Evolutionary conservation across 2,797 vertebrate species (phyloP).

Genomic region (Manis javanica): DNA sequence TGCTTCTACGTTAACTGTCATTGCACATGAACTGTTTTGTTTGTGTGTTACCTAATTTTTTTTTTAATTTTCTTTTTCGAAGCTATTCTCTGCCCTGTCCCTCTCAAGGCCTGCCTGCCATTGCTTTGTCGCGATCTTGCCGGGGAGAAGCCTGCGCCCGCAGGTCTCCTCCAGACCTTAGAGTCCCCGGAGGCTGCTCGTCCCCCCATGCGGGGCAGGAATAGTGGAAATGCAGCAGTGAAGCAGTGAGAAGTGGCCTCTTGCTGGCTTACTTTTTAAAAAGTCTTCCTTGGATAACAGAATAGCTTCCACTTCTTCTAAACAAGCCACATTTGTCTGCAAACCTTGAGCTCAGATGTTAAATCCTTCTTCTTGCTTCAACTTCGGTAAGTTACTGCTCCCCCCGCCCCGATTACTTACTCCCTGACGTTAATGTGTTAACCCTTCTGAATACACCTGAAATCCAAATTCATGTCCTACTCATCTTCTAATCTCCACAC

Average conservation of each 20-base stretch:
- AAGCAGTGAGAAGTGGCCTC: neutral
- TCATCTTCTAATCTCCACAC: neutral
- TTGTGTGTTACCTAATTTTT: neutral
- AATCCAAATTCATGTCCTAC: neutral
- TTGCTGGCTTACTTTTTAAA: neutral
- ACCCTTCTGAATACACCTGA: neutral
- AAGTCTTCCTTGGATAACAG: neutral
- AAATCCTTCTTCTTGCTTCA: neutral
- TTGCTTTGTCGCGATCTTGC: neutral
- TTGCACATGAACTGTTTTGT: neutral
- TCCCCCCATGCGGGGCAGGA: neutral
- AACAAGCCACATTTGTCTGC: neutral
- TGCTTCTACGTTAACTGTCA: neutral
- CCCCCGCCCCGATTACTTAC: neutral
- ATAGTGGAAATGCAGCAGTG: neutral
- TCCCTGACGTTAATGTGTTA: neutral
- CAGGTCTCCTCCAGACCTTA: neutral
- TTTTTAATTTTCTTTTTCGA: neutral
- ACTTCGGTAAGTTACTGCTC: neutral
- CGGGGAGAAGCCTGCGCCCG: neutral
- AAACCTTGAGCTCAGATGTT: neutral
- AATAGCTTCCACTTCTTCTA: neutral
- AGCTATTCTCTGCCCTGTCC: neutral
- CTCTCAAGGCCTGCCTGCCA: neutral
- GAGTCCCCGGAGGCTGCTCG: neutral